Evolutionary conservation across 2,113 vertebrate genomes (phyloP), one percentile per base, ranked within the genome.

Genomic region (Hassar affinis): DNA sequence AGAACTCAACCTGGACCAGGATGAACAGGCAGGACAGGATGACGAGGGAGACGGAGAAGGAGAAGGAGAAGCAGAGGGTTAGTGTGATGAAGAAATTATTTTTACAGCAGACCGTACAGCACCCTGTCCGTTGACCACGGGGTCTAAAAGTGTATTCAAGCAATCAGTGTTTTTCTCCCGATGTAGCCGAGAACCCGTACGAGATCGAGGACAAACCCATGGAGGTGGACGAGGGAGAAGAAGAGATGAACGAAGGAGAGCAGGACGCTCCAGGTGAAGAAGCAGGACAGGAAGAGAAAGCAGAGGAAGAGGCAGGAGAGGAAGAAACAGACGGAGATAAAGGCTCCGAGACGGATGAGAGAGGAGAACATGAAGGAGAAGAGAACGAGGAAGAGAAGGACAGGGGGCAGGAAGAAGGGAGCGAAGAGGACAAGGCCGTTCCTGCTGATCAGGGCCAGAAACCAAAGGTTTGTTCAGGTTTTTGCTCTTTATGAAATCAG

Each of bases 1-100:
- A 51, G 94, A 98, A 52, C 92, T 99, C 62, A 96, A 97, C 87
- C 92, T 99, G 82, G 96, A 98, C 76, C 92, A 91, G 85, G 91
- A 96, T 0, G 92, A 93, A 10, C 83, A 90, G 81, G 93, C 86
- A 25, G 93, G 90, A 85, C 92, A 91, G n/a, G 92, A 90, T 9
- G 84, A 56, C 5, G 96, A 96, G 1, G 91, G 68, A 77, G 93
- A 94, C 62, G 96, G 96, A 96, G 90, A 82, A 84, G 2, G 14
- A 4, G 25, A 42, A 42, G 38, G 38, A 42, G 38, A 42, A 42
- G 38, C 3, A 42, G 38, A 47, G 62, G 96, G 96, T 97, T 89
- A 82, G 88, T 2, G 7, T 0, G 18, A 27, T 22, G 62, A 38
- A 54, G 61, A 77, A n/a, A n/a, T n/a, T n/a, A n/a, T n/a, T n/a